These are phyloP conservation scores for Lochmaea capreae DNA, from an alignment of 2,888 invertebrate genomes.

Conservation along the genomic window DNA sequence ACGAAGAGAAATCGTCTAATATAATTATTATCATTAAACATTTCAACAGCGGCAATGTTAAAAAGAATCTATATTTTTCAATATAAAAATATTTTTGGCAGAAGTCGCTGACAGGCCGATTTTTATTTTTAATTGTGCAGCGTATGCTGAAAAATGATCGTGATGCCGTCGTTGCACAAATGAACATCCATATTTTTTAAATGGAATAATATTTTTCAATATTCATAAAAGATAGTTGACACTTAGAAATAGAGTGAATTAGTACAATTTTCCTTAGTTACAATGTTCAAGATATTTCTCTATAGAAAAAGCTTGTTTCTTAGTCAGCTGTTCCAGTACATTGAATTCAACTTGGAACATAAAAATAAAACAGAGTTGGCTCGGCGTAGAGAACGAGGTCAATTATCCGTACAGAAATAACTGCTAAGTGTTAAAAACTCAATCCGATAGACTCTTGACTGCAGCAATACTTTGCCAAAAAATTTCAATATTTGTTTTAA, in stretches of 20 bases:
- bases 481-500: background rate
- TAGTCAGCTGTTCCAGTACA: background rate
- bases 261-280: background rate
- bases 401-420: slow-evolving; percentile 6
- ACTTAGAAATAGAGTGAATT: too few species aligned
- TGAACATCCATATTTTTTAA: too few species aligned
- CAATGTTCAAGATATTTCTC: background rate
- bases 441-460: background rate
- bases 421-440: background rate
- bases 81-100: background rate
- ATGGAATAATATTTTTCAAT: too few species aligned
- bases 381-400: slow-evolving; percentile 6
- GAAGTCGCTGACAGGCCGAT: too few species aligned
- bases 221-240: too few species aligned
- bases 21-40: background rate
- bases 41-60: background rate
- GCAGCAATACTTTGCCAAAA: slow-evolving; percentile 5
- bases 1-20: background rate
- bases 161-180: too few species aligned
- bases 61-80: background rate
- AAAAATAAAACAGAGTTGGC: slow-evolving; percentile 12
- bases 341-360: background rate
- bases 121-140: too few species aligned
- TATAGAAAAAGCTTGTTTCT: background rate
- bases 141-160: too few species aligned